These are phyloP conservation scores for Coregonus suidteri DNA, from an alignment of 2,797 vertebrate species.

Conservation along the genomic window DNA sequence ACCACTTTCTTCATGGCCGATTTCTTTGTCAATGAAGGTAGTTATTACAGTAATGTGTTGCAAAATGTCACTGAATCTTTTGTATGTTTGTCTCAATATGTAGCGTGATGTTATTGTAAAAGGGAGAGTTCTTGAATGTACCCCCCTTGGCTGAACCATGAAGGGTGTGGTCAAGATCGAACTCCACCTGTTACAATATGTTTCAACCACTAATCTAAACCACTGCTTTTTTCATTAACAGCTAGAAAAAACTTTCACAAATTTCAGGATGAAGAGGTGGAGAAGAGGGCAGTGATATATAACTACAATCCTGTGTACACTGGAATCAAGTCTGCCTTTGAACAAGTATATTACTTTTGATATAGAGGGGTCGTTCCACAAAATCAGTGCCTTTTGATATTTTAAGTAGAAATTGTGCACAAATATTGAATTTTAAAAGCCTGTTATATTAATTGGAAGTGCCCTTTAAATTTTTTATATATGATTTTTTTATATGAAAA, in stretches of 20 bases:
- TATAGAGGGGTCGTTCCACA: too few relatives aligned
- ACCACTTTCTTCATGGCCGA: conserved; percentile 84
- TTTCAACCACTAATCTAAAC: background rate
- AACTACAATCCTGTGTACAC: conserved; percentile 68
- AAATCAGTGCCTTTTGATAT: too few relatives aligned
- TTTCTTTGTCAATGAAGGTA: conserved; percentile 93
- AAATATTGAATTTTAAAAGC: too few relatives aligned
- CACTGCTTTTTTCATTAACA: conserved; percentile 51
- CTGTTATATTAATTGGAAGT: too few relatives aligned
- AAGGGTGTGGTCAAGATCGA: background rate
- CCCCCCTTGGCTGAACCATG: background rate
- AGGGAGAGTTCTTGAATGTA: background rate
- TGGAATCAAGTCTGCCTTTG: conserved; percentile 13
- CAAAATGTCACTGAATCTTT: background rate
- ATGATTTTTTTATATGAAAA: too few relatives aligned
- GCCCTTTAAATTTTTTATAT: too few relatives aligned
- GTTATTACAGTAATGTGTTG: background rate
- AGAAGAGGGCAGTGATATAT: conserved; percentile 71
- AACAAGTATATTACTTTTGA: conserved; percentile 65
- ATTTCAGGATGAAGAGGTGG: conserved; percentile 63
- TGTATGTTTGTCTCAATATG: background rate
- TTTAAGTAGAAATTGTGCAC: too few relatives aligned
- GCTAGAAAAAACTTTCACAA: conserved; percentile 74
- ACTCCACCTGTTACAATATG: background rate
- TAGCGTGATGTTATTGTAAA: background rate